phyloP scores from a whole-genome alignment of 2,113 vertebrate species.

The Apus apus region DNA sequence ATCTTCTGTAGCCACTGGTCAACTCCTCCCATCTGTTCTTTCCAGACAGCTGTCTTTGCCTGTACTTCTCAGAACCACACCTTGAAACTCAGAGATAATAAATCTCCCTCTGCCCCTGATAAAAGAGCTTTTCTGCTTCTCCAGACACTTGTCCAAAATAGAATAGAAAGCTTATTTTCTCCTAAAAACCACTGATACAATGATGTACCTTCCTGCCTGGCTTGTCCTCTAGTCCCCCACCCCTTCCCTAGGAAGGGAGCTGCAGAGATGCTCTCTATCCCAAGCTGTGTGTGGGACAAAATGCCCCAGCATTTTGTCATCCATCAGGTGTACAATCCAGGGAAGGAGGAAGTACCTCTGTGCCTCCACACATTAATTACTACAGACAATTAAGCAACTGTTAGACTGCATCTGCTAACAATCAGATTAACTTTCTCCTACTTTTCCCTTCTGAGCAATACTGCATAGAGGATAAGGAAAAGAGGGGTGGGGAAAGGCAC shows the following conservation, averaged over 20 bases:
- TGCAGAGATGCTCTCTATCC: not conserved
- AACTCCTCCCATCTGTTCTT: not conserved
- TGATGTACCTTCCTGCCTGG: not conserved
- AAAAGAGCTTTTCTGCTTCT: not conserved
- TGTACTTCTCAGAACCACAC: not conserved
- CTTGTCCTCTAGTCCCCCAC: not conserved
- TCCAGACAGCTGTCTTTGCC: not conserved
- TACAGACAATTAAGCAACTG: too few species aligned
- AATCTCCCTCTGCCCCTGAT: fast-evolving
- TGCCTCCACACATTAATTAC: not conserved
- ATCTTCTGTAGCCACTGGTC: not conserved
- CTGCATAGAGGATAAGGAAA: not conserved
- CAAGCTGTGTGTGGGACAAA: fast-evolving
- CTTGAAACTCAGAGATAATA: not conserved
- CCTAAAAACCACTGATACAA: too few species aligned
- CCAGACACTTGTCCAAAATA: not conserved
- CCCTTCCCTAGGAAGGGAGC: not conserved
- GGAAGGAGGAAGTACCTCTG: not conserved
- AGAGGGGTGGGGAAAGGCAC: fast-evolving
- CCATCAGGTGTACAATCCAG: not conserved
- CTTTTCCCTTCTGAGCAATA: not conserved
- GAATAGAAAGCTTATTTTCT: not conserved
- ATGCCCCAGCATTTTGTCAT: not conserved
- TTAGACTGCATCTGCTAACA: not conserved
- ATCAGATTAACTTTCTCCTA: not conserved